Percentiles rank a stretch among this genome's conserved stretches.
phyloP scores from a whole-genome alignment of 2,113 vertebrate species.

The Podocnemis expansa region DNA sequence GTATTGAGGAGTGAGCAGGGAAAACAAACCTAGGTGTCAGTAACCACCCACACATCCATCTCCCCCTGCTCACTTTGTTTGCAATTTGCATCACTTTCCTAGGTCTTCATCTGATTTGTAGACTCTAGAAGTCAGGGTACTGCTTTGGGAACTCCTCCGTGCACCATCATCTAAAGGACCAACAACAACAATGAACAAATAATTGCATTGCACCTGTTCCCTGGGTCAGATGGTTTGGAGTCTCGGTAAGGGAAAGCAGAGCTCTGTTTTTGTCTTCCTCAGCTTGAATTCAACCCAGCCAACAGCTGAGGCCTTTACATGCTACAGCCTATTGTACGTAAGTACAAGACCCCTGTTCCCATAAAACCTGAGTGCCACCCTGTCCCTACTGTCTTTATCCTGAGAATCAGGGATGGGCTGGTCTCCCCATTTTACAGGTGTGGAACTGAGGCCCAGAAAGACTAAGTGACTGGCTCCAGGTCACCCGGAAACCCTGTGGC shows the following conservation, averaged over 20 bases:
- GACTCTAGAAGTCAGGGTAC: not conserved
- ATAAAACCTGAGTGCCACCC: not conserved
- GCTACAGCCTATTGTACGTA: not conserved
- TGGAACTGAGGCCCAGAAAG: not conserved
- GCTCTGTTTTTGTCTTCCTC: not conserved
- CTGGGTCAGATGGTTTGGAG: not conserved
- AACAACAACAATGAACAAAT: not conserved
- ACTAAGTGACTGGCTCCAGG: not conserved
- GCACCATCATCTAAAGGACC: not conserved
- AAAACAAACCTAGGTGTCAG: not conserved
- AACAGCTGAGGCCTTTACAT: not conserved
- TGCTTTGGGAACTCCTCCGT: not conserved
- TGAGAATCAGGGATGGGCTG: not conserved
- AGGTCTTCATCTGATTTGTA: not conserved
- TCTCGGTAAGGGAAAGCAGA: too few relatives aligned
- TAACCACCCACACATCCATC: not conserved
- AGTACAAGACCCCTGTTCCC: not conserved
- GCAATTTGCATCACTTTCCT: not conserved
- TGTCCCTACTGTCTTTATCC: not conserved
- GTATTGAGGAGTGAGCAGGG: not conserved
- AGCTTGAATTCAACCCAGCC: not conserved
- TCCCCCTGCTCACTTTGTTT: not conserved
- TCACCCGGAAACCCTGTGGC: not conserved
- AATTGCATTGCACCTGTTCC: not conserved
- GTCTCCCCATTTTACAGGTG: not conserved